Conservation (phyloP, 1,140 invertebrate genomes). For the Gryllus bimaculatus region DNA sequence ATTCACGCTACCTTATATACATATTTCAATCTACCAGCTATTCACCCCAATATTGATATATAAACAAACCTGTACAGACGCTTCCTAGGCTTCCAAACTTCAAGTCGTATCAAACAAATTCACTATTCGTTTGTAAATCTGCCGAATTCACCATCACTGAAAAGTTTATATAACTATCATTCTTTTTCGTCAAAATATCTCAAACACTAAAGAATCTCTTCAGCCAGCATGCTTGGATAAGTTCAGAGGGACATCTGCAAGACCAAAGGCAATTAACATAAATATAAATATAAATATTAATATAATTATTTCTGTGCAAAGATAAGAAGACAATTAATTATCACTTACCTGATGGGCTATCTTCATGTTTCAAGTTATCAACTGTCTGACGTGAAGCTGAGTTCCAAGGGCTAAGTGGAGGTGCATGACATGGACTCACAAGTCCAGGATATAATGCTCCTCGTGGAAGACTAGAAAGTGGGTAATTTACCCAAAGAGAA, state of each 20-base stretch:
- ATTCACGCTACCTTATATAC: not conserved
- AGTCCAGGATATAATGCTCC: constrained; percentile 21
- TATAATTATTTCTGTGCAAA: not conserved
- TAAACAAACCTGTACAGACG: not conserved
- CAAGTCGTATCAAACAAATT: not conserved
- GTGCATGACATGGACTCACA: constrained; percentile 15
- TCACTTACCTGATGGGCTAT: constrained; percentile 20
- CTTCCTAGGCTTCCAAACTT: not conserved
- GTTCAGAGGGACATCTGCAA: constrained; percentile 40
- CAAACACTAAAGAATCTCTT: not conserved
- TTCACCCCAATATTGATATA: not conserved
- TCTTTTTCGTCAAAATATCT: not conserved
- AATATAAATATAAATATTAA: not conserved
- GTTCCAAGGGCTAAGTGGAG: constrained; percentile 19
- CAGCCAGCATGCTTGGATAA: constrained; percentile 38
- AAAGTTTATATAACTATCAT: not conserved
- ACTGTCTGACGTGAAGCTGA: constrained; percentile 16
- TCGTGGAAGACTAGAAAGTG: constrained; percentile 26
- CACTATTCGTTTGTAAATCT: no score
- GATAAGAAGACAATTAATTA: not conserved
- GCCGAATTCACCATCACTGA: not conserved
- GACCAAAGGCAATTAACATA: constrained; percentile 21
- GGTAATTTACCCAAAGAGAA: constrained; percentile 22
- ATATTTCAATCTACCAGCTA: not conserved
- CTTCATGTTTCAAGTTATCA: constrained; percentile 23